Evolutionary conservation across 2,888 invertebrate species (phyloP).

Genomic region (Exocentrus adspersus): DNA sequence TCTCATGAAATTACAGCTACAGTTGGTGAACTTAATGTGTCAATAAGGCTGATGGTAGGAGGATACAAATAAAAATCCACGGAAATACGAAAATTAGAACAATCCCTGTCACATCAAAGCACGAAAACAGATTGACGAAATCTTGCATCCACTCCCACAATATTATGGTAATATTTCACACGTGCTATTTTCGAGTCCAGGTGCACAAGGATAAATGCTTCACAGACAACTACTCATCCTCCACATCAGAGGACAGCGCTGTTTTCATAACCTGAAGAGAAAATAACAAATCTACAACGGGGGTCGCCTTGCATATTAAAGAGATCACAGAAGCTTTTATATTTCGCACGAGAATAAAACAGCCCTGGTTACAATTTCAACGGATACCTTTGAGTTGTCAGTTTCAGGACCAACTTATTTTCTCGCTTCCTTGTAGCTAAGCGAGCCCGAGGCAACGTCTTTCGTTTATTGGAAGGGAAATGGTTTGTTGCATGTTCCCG

Average conservation of each 20-base stretch:
- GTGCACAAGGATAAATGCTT: slow-evolving; percentile 29
- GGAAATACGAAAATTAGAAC: too few species aligned
- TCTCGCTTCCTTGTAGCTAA: slow-evolving; percentile 35
- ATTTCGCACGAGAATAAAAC: slow-evolving; percentile 27
- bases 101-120: too few species aligned
- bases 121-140: too few species aligned
- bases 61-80: too few species aligned
- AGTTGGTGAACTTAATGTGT: too few species aligned
- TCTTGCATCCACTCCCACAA: slow-evolving; percentile 17
- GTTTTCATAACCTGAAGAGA: slow-evolving; percentile 41
- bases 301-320: slow-evolving; percentile 49
- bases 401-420: slow-evolving; percentile 35
- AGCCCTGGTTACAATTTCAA: slow-evolving; percentile 24
- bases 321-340: slow-evolving; percentile 42
- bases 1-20: too few species aligned
- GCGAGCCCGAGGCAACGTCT: slow-evolving; percentile 13
- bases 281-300: slow-evolving; percentile 48
- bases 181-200: slow-evolving; percentile 34
- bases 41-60: too few species aligned
- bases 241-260: slow-evolving; percentile 27
- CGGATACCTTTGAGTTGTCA: slow-evolving; percentile 27
- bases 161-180: slow-evolving; percentile 40
- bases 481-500: slow-evolving; percentile 2
- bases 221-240: slow-evolving; percentile 28
- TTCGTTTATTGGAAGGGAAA: slow-evolving; percentile 20